Evolutionary conservation across 2,113 vertebrate species (phyloP), one percentile per base, ranked within the genome.

Genomic region (Kryptolebias marmoratus): DNA sequence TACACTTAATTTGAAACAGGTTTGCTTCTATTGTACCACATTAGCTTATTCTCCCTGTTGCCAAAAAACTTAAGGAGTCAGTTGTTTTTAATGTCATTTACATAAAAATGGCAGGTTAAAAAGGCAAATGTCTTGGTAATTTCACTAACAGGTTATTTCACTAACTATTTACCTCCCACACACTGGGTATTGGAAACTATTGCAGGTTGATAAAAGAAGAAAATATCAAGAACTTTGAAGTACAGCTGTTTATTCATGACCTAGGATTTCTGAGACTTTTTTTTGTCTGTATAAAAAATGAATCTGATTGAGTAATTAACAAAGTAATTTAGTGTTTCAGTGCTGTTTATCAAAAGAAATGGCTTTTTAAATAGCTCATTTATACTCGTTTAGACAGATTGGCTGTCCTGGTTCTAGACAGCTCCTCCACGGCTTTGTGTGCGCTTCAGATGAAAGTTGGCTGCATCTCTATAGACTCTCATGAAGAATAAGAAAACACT

Each of bases 371-470:
- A 67, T 60, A n/a, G 28, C 11, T 10, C 48, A 44, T 60, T 44
- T 14, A 60, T 60, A 60, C 58, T 42, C 36, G 44, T 60, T 60
- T 44, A 60, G 16, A 42, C 42, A 72, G 58, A 79, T 32, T 71
- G 22, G 31, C 62, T 75, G 27, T 64, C 64, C 42, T n/a, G 42
- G 64, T 68, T 44, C 52, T 11, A 2, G n/a, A 18, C 16, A n/a
- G 12, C 47, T 32, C 15, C 16, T 58, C 30, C 14, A 18, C 31
- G 36, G 36, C 9, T 22, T 36, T 22, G 58, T 22, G 8, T 22
- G n/a, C 9, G n/a, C 10, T 10, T 27, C 27, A 53, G 50, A 11
- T n/a, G 11, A 10, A 5, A 18, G 18, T 6, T 7, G 49, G 49
- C 49, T 22, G n/a, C 50, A 53, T 53, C 10, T 4, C 49, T 50